Evolutionary conservation across 2,888 invertebrate species (phyloP).

Genomic region (Argyra leucocephala): DNA sequence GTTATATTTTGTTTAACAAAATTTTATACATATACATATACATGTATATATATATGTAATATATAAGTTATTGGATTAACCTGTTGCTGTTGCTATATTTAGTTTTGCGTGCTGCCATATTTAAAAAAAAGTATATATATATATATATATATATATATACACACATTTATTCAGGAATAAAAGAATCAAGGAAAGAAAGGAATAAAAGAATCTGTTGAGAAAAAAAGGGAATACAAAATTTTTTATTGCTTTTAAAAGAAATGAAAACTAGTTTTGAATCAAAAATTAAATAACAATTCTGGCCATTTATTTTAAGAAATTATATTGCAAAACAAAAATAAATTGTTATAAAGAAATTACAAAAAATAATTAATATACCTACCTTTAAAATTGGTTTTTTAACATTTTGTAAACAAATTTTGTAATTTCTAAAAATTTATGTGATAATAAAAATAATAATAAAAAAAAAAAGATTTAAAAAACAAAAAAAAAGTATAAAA

Average conservation of each 20-base stretch:
- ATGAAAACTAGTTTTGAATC: not conserved
- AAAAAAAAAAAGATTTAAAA: no score
- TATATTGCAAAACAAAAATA: no score
- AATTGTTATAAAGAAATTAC: no score
- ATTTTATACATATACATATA: not conserved
- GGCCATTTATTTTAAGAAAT: no score
- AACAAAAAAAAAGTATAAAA: no score
- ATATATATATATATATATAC: not conserved
- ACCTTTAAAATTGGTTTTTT: no score
- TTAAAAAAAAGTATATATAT: not conserved
- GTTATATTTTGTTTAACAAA: no score
- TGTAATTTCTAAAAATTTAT: no score
- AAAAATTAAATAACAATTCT: not conserved
- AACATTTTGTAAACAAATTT: no score
- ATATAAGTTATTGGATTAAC: not conserved
- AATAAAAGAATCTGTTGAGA: not conserved
- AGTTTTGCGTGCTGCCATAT: not conserved
- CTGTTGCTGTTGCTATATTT: slow-evolving; percentile 5
- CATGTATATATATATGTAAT: not conserved
- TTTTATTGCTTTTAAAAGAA: not conserved
- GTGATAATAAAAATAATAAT: no score
- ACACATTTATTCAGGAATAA: not conserved
- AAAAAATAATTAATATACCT: no score
- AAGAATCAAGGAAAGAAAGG: not conserved
- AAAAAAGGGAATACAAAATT: not conserved